Percentiles rank a stretch among this genome's conserved stretches.
phyloP scores from a whole-genome alignment of 2,113 vertebrate species.

The Microtus richardsoni region DNA sequence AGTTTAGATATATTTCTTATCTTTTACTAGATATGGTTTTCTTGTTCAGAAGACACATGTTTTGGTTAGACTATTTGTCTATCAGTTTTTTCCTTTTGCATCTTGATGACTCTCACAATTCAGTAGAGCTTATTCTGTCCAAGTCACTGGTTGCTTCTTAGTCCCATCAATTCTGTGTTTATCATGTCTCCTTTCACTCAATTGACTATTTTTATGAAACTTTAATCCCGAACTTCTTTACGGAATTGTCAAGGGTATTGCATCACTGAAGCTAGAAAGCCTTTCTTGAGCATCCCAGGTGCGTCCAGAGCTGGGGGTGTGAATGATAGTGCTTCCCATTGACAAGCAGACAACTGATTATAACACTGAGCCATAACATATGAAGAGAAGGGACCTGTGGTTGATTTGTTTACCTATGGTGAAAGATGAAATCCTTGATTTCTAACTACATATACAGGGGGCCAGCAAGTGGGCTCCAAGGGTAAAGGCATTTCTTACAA shows the following conservation, averaged over 20 bases:
- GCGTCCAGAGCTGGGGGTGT: neutral
- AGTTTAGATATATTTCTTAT: neutral
- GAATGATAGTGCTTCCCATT: neutral
- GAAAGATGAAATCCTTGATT: slow-evolving; percentile 28
- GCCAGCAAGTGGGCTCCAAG: no score
- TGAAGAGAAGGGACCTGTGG: neutral
- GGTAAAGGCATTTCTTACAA: neutral
- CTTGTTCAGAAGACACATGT: neutral
- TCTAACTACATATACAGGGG: neutral
- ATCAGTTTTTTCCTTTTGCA: neutral
- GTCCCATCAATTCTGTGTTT: neutral
- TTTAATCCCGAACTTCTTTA: slow-evolving; percentile 27
- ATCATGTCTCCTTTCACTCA: neutral
- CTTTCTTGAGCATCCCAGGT: neutral
- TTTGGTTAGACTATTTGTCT: neutral
- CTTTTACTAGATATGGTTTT: neutral
- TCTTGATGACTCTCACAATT: neutral
- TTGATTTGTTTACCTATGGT: neutral
- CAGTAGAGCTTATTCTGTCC: neutral
- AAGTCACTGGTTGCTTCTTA: neutral
- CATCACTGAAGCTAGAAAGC: neutral
- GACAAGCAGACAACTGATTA: neutral
- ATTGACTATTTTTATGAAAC: neutral
- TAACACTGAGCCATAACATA: neutral
- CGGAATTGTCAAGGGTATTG: neutral